Percentiles rank a stretch among this genome's conserved stretches.
These are phyloP conservation scores for Synodontis membranacea DNA, from an alignment of 2,113 vertebrate species.

Conservation along the genomic window DNA sequence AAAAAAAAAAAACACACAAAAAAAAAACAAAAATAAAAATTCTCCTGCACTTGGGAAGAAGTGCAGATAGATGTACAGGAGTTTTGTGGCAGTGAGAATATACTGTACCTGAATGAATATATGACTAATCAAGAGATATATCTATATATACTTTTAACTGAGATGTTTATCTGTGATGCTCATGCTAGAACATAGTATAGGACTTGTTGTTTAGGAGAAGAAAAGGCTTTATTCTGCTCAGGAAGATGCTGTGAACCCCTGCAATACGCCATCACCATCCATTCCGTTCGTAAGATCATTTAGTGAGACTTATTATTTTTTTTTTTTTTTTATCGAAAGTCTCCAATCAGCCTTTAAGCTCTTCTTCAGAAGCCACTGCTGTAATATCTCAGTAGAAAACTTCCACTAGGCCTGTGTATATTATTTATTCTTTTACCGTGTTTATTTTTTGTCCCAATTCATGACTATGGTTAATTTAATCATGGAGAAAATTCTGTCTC, in stretches of 20 bases:
- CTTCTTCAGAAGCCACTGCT: slow-evolving; percentile 31
- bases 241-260: slow-evolving; percentile 49
- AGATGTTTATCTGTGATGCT: slow-evolving; percentile 46
- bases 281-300: slow-evolving; percentile 14
- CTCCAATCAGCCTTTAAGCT: slow-evolving; percentile 31
- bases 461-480: slow-evolving; percentile 13
- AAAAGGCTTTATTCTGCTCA: slow-evolving; percentile 49
- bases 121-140: slow-evolving; percentile 38
- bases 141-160: slow-evolving; percentile 43
- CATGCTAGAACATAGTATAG: slow-evolving; percentile 35
- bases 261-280: slow-evolving; percentile 30
- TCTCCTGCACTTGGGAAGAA: slow-evolving; percentile 17
- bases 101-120: slow-evolving; percentile 48
- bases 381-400: slow-evolving; percentile 6
- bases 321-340: not conserved
- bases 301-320: not conserved
- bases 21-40: no score
- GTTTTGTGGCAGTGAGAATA: slow-evolving; percentile 30
- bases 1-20: no score
- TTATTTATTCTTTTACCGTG: slow-evolving; percentile 24
- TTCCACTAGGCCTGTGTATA: slow-evolving; percentile 2
- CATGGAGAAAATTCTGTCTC: slow-evolving; percentile 28
- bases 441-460: slow-evolving; percentile 8
- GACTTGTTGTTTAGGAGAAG: slow-evolving; percentile 36
- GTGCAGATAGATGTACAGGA: slow-evolving; percentile 30